Percentiles rank a stretch among this genome's conserved stretches.
phyloP scores from a whole-genome alignment of 2,113 vertebrate genomes.

The Anarhynchus alexandrinus region DNA sequence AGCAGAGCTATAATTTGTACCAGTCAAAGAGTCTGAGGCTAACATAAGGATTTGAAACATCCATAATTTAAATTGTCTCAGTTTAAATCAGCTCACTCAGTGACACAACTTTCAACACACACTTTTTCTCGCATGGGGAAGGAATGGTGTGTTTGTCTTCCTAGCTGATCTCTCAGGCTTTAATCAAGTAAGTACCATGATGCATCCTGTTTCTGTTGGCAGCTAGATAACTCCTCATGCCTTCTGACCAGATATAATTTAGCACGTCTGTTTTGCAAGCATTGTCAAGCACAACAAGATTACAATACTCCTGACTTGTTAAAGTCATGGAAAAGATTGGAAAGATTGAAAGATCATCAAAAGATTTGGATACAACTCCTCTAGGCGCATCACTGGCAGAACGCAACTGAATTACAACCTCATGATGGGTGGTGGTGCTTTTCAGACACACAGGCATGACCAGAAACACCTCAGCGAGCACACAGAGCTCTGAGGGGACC shows the following conservation, averaged over 20 bases:
- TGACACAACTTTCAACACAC: not conserved
- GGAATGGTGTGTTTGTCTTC: not conserved
- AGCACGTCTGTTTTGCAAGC: not conserved
- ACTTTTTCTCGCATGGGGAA: not conserved
- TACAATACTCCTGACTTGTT: not conserved
- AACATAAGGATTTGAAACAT: not conserved
- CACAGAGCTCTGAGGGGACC: not conserved
- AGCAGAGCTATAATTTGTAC: not conserved
- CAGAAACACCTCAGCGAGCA: not conserved
- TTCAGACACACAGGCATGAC: not conserved
- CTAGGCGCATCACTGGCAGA: not conserved
- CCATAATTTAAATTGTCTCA: not conserved
- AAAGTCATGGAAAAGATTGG: not conserved
- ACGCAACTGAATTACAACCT: not conserved
- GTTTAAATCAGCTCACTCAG: not conserved
- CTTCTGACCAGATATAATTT: not conserved
- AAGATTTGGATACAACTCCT: not conserved
- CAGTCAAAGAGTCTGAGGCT: not conserved
- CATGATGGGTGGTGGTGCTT: not conserved
- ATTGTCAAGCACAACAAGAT: not conserved
- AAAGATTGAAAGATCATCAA: not conserved
- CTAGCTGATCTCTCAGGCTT: not conserved
- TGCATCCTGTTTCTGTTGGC: not conserved
- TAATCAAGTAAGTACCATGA: not conserved
- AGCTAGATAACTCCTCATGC: not conserved